Evolutionary conservation across 2,888 invertebrate genomes (phyloP).

Genomic region (Pelosia muscerda): DNA sequence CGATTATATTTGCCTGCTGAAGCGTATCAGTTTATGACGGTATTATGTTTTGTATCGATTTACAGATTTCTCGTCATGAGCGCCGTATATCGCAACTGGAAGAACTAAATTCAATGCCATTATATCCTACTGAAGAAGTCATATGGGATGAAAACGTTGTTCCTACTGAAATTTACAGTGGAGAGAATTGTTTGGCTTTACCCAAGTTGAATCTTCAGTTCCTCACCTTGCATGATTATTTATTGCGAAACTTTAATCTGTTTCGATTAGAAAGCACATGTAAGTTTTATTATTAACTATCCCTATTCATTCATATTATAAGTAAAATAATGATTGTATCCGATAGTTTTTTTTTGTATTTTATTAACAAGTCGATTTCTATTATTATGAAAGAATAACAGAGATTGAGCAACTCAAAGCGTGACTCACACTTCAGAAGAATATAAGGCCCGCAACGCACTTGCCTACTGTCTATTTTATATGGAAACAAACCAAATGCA

Average conservation of each 20-base stretch:
- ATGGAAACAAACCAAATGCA: too few relatives aligned
- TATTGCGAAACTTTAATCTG: constrained; percentile 98
- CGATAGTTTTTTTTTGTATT: too few relatives aligned
- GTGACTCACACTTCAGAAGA: not conserved
- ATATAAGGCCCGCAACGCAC: not conserved
- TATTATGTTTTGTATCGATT: constrained; percentile 14
- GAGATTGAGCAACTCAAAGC: not conserved
- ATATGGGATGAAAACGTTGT: constrained; percentile 99
- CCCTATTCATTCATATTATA: not conserved
- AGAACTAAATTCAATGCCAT: constrained; percentile 98
- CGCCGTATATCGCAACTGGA: constrained; percentile 96
- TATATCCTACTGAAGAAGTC: constrained; percentile 99
- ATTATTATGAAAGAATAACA: not conserved
- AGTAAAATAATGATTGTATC: too few relatives aligned
- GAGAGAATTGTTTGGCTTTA: constrained; percentile 97
- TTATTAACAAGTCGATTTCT: too few relatives aligned
- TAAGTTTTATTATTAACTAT: constrained; percentile 78
- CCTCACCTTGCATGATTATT: constrained; percentile 98
- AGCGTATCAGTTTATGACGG: constrained; percentile 2
- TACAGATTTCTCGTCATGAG: constrained; percentile 93
- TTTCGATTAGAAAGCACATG: constrained; percentile 99
- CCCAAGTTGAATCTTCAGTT: constrained; percentile 99
- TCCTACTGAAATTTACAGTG: constrained; percentile 98
- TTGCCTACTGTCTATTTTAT: too few relatives aligned
- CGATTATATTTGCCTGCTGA: not conserved